A percentile compares a stretch with the other conserved stretches of the same genome.
Evolutionary conservation across 2,888 invertebrate genomes (phyloP).

Genomic region (Parasteatoda lunata): DNA sequence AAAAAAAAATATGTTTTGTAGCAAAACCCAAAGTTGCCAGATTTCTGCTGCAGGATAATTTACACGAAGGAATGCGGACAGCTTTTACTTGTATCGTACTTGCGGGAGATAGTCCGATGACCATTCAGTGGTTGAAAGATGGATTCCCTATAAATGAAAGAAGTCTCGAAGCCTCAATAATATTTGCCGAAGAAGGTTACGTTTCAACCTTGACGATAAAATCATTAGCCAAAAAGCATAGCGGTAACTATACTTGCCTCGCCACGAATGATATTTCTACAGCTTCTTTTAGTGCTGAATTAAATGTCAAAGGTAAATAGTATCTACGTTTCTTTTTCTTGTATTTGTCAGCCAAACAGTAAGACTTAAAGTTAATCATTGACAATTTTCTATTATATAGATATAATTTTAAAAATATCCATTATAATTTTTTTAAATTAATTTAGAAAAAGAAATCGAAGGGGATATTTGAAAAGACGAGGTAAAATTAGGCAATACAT

Average conservation of each 20-base stretch:
- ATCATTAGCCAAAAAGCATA: constrained; percentile 72
- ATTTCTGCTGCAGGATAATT: constrained; percentile 63
- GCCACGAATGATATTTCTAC: constrained; percentile 72
- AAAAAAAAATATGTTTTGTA: background rate
- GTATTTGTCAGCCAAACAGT: too few species aligned
- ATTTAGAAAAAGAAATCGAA: too few species aligned
- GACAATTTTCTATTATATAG: background rate
- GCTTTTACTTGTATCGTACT: constrained; percentile 64
- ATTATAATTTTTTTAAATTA: too few species aligned
- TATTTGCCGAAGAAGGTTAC: constrained; percentile 68
- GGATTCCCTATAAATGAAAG: constrained; percentile 72
- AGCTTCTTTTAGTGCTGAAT: constrained; percentile 72
- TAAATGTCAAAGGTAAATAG: constrained; percentile 69
- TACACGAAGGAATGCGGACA: constrained; percentile 65
- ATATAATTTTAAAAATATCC: background rate
- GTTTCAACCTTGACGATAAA: constrained; percentile 73
- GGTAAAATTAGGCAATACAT: too few species aligned
- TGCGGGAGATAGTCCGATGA: constrained; percentile 72
- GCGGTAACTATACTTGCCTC: constrained; percentile 73
- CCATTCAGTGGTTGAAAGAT: constrained; percentile 75
- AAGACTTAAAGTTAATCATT: too few species aligned
- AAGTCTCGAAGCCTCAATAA: constrained; percentile 31
- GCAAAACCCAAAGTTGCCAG: constrained; percentile 59
- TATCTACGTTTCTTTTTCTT: background rate
- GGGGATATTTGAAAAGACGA: too few species aligned